Evolutionary conservation across 1,140 invertebrate species (phyloP).

Genomic region (Diachasma alloeum): DNA sequence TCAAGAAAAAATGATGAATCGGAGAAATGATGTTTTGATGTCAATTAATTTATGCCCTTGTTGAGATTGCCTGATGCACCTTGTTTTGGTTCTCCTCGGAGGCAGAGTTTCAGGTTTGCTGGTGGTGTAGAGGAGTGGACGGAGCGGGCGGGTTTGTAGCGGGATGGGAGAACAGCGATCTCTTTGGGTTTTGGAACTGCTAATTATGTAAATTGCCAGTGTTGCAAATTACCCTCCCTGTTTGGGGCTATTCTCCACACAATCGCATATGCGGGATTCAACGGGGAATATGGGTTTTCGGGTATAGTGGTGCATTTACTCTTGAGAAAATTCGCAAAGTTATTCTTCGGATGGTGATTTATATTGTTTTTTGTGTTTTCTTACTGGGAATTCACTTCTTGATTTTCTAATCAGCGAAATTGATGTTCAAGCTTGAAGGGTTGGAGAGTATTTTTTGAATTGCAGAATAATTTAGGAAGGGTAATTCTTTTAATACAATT

Average conservation of each 20-base stretch:
- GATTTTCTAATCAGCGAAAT: no score
- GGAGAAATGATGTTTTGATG: not conserved
- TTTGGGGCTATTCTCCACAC: slow-evolving; percentile 66
- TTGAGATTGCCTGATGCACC: slow-evolving; percentile 8
- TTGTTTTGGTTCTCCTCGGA: not conserved
- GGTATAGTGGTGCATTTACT: not conserved
- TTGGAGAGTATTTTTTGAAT: no score
- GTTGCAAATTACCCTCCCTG: slow-evolving; percentile 67
- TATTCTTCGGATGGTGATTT: not conserved
- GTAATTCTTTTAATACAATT: no score
- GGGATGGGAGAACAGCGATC: slow-evolving; percentile 32
- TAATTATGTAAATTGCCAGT: slow-evolving; percentile 67
- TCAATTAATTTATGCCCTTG: slow-evolving; percentile 15
- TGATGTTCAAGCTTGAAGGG: no score
- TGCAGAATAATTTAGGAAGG: no score
- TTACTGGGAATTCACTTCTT: no score
- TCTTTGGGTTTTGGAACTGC: slow-evolving; percentile 58
- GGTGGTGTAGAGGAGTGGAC: not conserved
- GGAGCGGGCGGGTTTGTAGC: not conserved
- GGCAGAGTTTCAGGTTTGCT: not conserved
- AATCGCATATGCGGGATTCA: slow-evolving; percentile 42
- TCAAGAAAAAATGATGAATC: slow-evolving; percentile 10
- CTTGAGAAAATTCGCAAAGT: not conserved
- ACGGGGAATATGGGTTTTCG: not conserved
- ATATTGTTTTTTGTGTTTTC: no score